phyloP scores from a whole-genome alignment of 2,113 vertebrate genomes.

The Falco punctatus region DNA sequence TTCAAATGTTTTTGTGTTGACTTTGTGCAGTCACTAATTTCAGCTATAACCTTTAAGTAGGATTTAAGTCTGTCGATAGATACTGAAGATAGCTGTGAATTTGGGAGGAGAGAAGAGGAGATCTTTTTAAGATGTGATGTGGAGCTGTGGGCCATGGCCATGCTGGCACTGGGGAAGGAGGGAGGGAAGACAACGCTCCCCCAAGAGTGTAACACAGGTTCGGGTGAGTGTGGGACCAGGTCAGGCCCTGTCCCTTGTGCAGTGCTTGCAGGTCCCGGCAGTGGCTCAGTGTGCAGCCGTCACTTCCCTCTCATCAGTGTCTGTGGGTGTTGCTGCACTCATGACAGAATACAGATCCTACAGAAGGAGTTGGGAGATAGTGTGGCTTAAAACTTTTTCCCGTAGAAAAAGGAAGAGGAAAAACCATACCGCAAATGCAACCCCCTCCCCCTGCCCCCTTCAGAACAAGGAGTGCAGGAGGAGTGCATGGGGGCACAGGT shows the following conservation, averaged over 20 bases:
- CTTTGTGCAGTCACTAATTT: not conserved
- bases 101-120: not conserved
- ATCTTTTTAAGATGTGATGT: not conserved
- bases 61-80: not conserved
- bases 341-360: not conserved
- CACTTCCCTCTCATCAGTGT: not conserved
- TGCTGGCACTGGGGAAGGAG: not conserved
- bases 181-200: accelerated
- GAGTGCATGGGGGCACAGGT: accelerated
- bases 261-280: accelerated
- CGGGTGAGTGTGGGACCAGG: accelerated
- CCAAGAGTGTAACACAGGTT: accelerated
- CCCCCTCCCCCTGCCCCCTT: not conserved
- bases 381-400: not conserved
- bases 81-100: not conserved
- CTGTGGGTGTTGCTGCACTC: not conserved
- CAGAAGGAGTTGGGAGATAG: not conserved
- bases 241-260: not conserved
- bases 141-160: not conserved
- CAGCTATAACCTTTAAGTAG: not conserved
- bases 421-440: not conserved
- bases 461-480: not conserved
- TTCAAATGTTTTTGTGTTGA: not conserved
- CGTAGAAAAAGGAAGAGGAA: not conserved
- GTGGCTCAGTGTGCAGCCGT: not conserved